Conservation (phyloP, 2,113 vertebrate species). For the Platycercus adscitus region DNA sequence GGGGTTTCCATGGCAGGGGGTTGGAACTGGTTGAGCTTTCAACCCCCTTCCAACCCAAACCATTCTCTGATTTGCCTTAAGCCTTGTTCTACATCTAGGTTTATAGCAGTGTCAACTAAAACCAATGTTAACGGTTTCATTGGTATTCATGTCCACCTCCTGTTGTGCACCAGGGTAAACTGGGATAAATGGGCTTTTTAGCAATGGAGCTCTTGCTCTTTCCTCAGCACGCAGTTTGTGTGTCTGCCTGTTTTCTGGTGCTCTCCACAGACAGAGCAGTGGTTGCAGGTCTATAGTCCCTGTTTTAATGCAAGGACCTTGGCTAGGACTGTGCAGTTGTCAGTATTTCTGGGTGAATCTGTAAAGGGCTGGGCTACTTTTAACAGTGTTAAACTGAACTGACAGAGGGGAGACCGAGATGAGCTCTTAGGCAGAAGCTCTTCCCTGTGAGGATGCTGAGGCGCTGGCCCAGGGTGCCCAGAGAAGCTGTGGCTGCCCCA, state of each 20-base stretch:
- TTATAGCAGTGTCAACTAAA: neutral
- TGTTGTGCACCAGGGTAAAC: neutral
- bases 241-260: neutral
- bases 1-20: neutral
- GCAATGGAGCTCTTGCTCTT: neutral
- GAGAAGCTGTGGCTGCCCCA: too few species aligned
- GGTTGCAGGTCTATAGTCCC: neutral
- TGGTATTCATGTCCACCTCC: rapidly evolving
- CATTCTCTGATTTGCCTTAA: neutral
- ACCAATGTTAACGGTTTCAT: rapidly evolving
- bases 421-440: neutral
- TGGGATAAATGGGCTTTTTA: neutral
- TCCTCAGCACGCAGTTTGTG: neutral
- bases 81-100: rapidly evolving
- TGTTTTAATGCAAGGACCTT: neutral
- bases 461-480: neutral
- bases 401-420: neutral
- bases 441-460: rapidly evolving
- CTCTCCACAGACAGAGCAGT: rapidly evolving
- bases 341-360: neutral
- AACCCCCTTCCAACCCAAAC: neutral
- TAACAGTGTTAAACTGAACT: neutral
- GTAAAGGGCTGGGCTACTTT: neutral
- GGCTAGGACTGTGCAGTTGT: neutral
- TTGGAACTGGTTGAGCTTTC: neutral